Conservation (phyloP, 2,797 vertebrate species). For the Zalophus californianus region DNA sequence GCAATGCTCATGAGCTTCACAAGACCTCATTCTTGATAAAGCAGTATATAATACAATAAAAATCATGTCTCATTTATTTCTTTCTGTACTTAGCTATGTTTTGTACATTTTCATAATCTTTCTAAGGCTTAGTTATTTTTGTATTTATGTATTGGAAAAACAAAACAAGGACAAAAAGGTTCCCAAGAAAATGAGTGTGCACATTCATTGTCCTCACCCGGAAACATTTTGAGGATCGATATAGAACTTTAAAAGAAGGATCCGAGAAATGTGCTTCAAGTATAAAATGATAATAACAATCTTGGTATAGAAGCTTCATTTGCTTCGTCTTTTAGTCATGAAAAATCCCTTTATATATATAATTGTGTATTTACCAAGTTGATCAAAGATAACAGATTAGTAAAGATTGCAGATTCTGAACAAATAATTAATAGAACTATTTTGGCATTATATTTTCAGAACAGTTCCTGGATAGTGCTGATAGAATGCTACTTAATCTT, state of each 20-base stretch:
- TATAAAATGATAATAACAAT: neutral
- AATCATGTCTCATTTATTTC: neutral
- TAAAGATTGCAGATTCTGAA: neutral
- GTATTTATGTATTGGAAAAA: neutral
- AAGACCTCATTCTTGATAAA: neutral
- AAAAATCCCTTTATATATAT: neutral
- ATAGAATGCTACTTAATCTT: neutral
- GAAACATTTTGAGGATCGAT: neutral
- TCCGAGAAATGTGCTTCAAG: neutral
- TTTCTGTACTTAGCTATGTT: neutral
- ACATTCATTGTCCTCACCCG: neutral
- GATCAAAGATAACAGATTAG: neutral
- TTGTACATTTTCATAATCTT: neutral
- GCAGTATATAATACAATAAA: neutral
- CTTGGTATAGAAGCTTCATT: neutral
- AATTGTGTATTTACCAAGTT: neutral
- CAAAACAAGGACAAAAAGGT: neutral
- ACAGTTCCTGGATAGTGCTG: neutral
- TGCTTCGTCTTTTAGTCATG: neutral
- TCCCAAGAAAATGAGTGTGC: neutral
- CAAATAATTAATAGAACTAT: neutral
- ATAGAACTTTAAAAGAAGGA: neutral
- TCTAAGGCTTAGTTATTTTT: neutral
- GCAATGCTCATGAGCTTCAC: neutral
- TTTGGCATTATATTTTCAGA: neutral